Evolutionary conservation across 2,888 invertebrate species (phyloP).

Genomic region (Spodoptera picta): DNA sequence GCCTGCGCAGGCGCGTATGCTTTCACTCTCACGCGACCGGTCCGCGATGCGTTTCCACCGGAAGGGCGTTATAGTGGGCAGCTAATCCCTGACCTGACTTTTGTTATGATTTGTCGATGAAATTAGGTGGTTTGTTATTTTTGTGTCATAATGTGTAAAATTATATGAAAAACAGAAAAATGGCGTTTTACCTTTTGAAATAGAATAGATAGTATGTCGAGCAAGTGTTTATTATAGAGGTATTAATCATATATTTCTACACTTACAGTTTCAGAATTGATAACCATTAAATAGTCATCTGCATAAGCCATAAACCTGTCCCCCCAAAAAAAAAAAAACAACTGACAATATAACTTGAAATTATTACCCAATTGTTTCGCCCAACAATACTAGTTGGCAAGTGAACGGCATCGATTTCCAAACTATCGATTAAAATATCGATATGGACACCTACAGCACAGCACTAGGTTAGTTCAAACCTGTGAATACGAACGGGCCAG

Average conservation of each 20-base stretch:
- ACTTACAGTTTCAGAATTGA: too few relatives aligned
- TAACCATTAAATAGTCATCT: too few relatives aligned
- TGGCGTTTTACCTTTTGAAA: too few relatives aligned
- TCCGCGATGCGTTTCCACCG: constrained; percentile 63
- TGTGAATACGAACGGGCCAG: constrained; percentile 56
- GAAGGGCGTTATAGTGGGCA: constrained; percentile 51
- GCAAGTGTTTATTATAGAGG: too few relatives aligned
- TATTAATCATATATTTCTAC: too few relatives aligned
- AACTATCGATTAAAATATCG: constrained; percentile 65
- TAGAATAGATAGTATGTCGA: too few relatives aligned
- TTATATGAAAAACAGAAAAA: too few relatives aligned
- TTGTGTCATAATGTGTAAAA: too few relatives aligned
- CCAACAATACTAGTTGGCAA: constrained; percentile 63
- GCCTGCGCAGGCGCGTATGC: constrained; percentile 56
- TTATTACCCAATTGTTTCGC: constrained; percentile 58
- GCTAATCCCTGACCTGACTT: constrained; percentile 44
- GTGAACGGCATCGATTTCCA: constrained; percentile 65
- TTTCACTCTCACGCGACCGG: constrained; percentile 70
- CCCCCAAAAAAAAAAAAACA: constrained; percentile 18
- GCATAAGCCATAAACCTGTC: too few relatives aligned
- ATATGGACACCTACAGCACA: constrained; percentile 68
- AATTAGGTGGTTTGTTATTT: constrained; percentile 2
- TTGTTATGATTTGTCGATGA: constrained; percentile 39
- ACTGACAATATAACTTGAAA: constrained; percentile 36
- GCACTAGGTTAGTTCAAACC: constrained; percentile 60